Evolutionary conservation across 2,797 vertebrate genomes (phyloP).

Genomic region (Leptodactylus fallax): DNA sequence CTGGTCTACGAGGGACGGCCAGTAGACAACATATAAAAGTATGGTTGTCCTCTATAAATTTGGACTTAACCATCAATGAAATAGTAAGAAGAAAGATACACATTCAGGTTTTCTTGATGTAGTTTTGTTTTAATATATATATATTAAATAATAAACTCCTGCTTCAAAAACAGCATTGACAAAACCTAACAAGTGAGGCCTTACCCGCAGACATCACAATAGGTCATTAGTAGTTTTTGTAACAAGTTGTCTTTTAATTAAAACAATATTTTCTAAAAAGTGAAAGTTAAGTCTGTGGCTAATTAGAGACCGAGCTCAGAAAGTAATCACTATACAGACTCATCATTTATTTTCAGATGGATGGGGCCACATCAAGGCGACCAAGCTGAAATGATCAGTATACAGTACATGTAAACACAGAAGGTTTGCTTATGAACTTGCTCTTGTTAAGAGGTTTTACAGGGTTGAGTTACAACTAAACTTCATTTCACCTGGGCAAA

Average conservation of each 20-base stretch:
- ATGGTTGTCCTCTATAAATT: not conserved
- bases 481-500: slow-evolving; percentile 52
- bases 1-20: not conserved
- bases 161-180: too few relatives aligned
- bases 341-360: not conserved
- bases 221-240: not conserved
- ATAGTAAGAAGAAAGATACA: not conserved
- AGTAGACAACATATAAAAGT: not conserved
- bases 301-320: slow-evolving; percentile 9
- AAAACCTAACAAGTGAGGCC: too few relatives aligned
- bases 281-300: not conserved
- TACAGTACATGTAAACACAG: not conserved
- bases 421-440: slow-evolving; percentile 38
- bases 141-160: too few relatives aligned
- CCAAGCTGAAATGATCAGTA: not conserved
- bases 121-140: too few relatives aligned
- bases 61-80: not conserved
- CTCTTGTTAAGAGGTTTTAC: slow-evolving; percentile 32
- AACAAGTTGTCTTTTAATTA: slow-evolving; percentile 4
- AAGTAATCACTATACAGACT: not conserved
- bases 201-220: not conserved
- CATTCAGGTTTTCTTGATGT: too few relatives aligned
- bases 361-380: not conserved
- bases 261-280: not conserved
- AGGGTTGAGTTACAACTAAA: slow-evolving; percentile 21